Evolutionary conservation across 2,797 vertebrate species (phyloP).

Genomic region (Ctenopoma multispine): DNA sequence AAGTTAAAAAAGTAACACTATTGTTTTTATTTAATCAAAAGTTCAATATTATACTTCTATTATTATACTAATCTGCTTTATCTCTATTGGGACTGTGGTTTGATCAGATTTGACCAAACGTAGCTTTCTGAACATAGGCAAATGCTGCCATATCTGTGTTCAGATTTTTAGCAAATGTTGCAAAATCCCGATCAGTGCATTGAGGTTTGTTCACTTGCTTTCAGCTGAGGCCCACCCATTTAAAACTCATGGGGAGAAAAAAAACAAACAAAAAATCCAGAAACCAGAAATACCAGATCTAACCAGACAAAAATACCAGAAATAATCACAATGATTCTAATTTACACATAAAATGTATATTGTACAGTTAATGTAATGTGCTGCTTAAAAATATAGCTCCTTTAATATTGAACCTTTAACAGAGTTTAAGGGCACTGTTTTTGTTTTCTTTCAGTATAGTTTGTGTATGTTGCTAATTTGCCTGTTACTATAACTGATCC

Average conservation of each 20-base stretch:
- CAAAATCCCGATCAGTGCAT: background rate
- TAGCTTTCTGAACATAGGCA: background rate
- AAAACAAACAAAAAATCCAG: background rate
- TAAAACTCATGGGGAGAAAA: background rate
- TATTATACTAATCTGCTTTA: background rate
- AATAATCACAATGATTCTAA: too few species aligned
- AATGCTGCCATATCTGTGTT: background rate
- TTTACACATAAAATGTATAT: background rate
- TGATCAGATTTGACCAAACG: background rate
- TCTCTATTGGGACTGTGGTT: background rate
- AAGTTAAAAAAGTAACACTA: background rate
- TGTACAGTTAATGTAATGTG: background rate
- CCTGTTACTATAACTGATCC: conserved; percentile 20
- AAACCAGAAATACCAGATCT: too few species aligned
- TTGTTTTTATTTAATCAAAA: background rate
- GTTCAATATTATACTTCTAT: background rate
- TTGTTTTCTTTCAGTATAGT: background rate
- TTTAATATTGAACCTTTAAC: background rate
- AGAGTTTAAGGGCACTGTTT: background rate
- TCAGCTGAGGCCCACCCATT: background rate
- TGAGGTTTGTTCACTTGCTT: background rate
- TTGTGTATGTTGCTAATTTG: conserved; percentile 6
- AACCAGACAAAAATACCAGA: too few species aligned
- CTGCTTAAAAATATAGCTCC: background rate
- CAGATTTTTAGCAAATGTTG: background rate